Percentiles rank a stretch among this genome's conserved stretches.
Evolutionary conservation across 2,888 invertebrate species (phyloP).

Genomic region (Dolomedes plantarius): DNA sequence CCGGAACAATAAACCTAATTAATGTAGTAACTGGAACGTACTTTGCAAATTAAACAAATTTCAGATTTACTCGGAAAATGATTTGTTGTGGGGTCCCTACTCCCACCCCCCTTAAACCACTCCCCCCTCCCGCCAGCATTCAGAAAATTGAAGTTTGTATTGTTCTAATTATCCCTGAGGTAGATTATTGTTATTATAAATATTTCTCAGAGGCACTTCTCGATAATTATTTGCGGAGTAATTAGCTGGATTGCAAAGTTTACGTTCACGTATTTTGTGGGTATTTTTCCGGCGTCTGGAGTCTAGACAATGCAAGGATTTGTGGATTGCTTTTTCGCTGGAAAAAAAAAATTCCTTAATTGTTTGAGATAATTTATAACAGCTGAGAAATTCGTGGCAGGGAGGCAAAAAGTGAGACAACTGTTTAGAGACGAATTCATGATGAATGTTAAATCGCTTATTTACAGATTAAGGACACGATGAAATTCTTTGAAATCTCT

Average conservation of each 20-base stretch:
- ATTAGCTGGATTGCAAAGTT: conserved; percentile 56
- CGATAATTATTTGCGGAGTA: conserved; percentile 63
- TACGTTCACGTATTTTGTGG: neutral
- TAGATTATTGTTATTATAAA: conserved; percentile 64
- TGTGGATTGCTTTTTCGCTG: no score
- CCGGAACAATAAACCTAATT: conserved; percentile 71
- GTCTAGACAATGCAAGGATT: no score
- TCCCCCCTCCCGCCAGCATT: conserved; percentile 10
- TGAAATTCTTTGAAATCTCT: no score
- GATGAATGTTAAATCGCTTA: no score
- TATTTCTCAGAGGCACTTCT: conserved; percentile 31
- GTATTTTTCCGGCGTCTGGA: neutral
- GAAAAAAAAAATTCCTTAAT: neutral
- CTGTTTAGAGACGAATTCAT: no score
- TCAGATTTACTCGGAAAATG: conserved; percentile 63
- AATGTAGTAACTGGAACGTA: conserved; percentile 58
- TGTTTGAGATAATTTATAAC: neutral
- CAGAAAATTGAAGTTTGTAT: conserved; percentile 59
- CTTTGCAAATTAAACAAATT: conserved; percentile 71
- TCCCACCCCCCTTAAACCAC: no score
- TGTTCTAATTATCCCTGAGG: conserved; percentile 65
- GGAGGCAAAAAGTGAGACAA: no score
- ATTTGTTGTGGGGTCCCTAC: conserved; percentile 34
- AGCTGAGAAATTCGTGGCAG: no score
- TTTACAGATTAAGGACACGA: no score